Conservation (phyloP, 2,113 vertebrate species). For the Anguilla rostrata region DNA sequence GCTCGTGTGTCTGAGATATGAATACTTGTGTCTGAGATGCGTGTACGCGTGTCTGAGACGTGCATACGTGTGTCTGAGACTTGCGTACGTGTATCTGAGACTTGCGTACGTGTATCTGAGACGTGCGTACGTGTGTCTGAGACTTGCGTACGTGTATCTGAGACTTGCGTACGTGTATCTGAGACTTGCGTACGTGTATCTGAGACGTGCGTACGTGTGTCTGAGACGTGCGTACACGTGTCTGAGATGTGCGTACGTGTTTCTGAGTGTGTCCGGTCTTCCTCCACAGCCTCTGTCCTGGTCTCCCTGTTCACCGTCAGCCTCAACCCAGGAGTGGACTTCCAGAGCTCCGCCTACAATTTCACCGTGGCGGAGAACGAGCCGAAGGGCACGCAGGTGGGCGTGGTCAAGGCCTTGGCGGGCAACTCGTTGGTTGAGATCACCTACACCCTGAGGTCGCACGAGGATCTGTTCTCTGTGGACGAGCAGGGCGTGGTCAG, state of each 20-base stretch:
- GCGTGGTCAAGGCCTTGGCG: conserved; percentile 57
- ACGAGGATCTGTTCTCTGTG: conserved; percentile 64
- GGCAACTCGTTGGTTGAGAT: conserved; percentile 54
- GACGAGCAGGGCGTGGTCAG: conserved; percentile 54
- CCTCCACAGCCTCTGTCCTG: conserved; percentile 53
- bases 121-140: too few species aligned
- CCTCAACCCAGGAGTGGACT: conserved; percentile 53
- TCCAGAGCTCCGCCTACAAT: conserved; percentile 64
- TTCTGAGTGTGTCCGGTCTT: not conserved
- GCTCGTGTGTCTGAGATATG: too few species aligned
- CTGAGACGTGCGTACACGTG: too few species aligned
- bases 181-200: not conserved
- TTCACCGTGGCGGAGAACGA: conserved; percentile 67
- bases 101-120: too few species aligned
- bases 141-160: too few species aligned
- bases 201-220: not conserved
- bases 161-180: too few species aligned
- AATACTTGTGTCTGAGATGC: too few species aligned
- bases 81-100: too few species aligned
- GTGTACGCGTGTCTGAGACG: too few species aligned
- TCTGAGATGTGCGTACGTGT: too few species aligned
- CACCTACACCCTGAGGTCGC: conserved; percentile 60
- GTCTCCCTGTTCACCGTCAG: conserved; percentile 56
- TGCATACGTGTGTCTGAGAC: too few species aligned
- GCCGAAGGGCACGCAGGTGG: conserved; percentile 48